These are phyloP conservation scores for Sebastes hopkinsi DNA, from an alignment of 2,797 vertebrate genomes.

Conservation along the genomic window DNA sequence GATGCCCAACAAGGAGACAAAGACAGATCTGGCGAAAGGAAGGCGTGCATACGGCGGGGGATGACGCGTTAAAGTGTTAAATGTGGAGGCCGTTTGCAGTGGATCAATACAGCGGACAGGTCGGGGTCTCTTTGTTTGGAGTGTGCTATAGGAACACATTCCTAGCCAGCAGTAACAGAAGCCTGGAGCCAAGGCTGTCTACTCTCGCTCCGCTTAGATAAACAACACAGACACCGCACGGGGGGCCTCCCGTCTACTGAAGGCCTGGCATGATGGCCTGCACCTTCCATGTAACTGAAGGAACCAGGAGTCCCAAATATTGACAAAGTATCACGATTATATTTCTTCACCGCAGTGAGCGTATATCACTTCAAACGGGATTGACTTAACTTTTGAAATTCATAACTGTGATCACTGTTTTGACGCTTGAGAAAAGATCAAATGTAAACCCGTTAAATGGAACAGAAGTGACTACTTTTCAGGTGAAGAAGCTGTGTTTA, in stretches of 20 bases:
- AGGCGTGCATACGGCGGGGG: neutral
- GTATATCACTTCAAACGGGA: conserved; percentile 24
- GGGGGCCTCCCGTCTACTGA: conserved; percentile 86
- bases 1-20: conserved; percentile 9
- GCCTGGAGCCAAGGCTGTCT: conserved; percentile 90
- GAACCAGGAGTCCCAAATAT: conserved; percentile 71
- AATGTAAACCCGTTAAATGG: neutral
- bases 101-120: conserved; percentile 87
- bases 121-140: conserved; percentile 90
- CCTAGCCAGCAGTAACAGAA: conserved; percentile 89
- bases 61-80: conserved; percentile 58
- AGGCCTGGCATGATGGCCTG: conserved; percentile 67
- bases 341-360: conserved; percentile 35
- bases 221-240: conserved; percentile 84
- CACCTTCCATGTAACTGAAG: conserved; percentile 67
- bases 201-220: conserved; percentile 87
- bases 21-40: neutral
- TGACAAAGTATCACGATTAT: conserved; percentile 66
- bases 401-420: conserved; percentile 20
- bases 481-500: conserved; percentile 11
- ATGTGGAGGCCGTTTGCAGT: conserved; percentile 73
- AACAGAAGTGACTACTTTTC: neutral
- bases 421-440: conserved; percentile 3
- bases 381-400: conserved; percentile 33
- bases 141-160: conserved; percentile 87